Conservation (phyloP, 2,113 vertebrate species). For the Lophius piscatorius region DNA sequence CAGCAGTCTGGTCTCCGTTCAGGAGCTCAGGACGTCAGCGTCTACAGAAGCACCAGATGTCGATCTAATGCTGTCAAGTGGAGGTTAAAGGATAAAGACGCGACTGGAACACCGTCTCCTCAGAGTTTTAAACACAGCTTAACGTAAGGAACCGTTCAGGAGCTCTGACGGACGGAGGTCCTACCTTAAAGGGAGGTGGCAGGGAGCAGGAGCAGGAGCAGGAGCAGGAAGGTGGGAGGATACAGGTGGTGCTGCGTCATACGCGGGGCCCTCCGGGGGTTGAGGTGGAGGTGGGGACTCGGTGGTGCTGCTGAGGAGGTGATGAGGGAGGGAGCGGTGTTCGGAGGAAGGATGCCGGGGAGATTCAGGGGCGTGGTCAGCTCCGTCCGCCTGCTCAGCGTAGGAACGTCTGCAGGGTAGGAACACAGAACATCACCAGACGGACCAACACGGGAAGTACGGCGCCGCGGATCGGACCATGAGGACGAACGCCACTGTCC, state of each 20-base stretch:
- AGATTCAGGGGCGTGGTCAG: slow-evolving; percentile 44
- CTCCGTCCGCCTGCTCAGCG: slow-evolving; percentile 58
- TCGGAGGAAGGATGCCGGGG: slow-evolving; percentile 52
- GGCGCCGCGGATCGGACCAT: too few relatives aligned
- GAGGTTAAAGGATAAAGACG: slow-evolving; percentile 40
- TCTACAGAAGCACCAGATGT: slow-evolving; percentile 37
- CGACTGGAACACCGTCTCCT: slow-evolving; percentile 11
- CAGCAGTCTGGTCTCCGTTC: too few relatives aligned
- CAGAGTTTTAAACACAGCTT: background rate
- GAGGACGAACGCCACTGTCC: too few relatives aligned
- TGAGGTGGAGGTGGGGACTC: slow-evolving; percentile 69
- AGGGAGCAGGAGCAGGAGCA: slow-evolving; percentile 31
- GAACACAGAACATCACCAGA: slow-evolving; percentile 58
- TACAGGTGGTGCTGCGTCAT: slow-evolving; percentile 45
- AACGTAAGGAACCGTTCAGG: too few relatives aligned
- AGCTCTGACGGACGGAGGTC: too few relatives aligned
- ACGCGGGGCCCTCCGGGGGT: slow-evolving; percentile 55
- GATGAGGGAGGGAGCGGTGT: slow-evolving; percentile 41
- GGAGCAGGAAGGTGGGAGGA: slow-evolving; percentile 37
- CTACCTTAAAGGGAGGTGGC: slow-evolving; percentile 59
- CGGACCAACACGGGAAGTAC: slow-evolving; percentile 11
- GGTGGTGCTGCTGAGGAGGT: slow-evolving; percentile 55
- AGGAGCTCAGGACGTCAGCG: background rate
- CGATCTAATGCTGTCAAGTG: slow-evolving; percentile 47
- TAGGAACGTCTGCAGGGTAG: slow-evolving; percentile 64